These are phyloP conservation scores for Drosophila percnosoma DNA, from an alignment of 2,888 invertebrate species.

Conservation along the genomic window DNA sequence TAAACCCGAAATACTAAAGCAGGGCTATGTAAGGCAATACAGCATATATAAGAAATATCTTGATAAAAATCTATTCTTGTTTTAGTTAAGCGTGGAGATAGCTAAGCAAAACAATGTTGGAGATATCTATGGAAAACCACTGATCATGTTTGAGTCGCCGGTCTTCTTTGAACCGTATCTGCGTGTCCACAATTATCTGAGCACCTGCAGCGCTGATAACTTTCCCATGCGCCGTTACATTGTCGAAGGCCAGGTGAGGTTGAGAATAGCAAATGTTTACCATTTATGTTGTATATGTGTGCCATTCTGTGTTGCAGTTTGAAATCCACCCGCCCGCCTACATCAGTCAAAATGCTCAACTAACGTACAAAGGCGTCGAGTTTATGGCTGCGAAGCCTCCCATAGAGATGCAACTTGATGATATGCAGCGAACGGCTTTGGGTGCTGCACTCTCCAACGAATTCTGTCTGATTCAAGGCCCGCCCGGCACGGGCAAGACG, in stretches of 20 bases:
- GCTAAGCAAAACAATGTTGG: slow-evolving; percentile 79
- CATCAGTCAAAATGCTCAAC: slow-evolving; percentile 70
- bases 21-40: slow-evolving; percentile 86
- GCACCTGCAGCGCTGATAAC: slow-evolving; percentile 86
- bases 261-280: background rate
- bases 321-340: slow-evolving; percentile 81
- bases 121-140: slow-evolving; percentile 83
- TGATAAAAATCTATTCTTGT: background rate
- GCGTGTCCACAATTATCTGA: slow-evolving; percentile 90
- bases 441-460: slow-evolving; percentile 89
- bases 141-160: slow-evolving; percentile 90
- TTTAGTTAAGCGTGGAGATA: slow-evolving; percentile 82
- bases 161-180: slow-evolving; percentile 93
- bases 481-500: slow-evolving; percentile 95
- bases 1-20: slow-evolving; percentile 85
- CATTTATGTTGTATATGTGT: background rate
- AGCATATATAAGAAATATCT: background rate
- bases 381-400: slow-evolving; percentile 84
- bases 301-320: slow-evolving; percentile 14
- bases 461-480: slow-evolving; percentile 93
- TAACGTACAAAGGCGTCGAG: slow-evolving; percentile 56
- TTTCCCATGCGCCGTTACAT: slow-evolving; percentile 90
- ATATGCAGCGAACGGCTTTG: slow-evolving; percentile 89
- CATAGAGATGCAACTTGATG: slow-evolving; percentile 86
- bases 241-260: slow-evolving; percentile 86